Conservation (phyloP, 1,140 invertebrate species). For the Drosophila triauraria region DNA sequence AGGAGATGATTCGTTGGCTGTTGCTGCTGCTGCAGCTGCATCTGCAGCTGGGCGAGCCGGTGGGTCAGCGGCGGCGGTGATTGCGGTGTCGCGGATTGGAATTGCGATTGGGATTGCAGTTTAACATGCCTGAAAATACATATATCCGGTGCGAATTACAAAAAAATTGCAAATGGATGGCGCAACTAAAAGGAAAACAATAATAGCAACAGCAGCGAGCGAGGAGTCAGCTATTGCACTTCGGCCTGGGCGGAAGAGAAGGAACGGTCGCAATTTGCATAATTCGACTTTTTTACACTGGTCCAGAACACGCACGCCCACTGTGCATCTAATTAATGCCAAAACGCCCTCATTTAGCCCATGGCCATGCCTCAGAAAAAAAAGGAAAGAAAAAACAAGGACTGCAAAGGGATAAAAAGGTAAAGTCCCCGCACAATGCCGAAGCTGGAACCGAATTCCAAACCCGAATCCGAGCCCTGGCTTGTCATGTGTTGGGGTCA, state of each 20-base stretch:
- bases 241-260: not conserved
- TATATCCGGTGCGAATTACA: conserved; percentile 78
- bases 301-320: conserved; percentile 29
- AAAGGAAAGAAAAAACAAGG: not conserved
- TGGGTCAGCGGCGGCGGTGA: conserved; percentile 25
- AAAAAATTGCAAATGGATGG: conserved; percentile 51
- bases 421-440: conserved; percentile 6
- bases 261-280: conserved; percentile 46
- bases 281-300: conserved; percentile 44
- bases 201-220: not conserved
- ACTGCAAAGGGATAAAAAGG: conserved; percentile 7
- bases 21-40: conserved; percentile 10
- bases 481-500: conserved; percentile 62
- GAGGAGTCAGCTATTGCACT: conserved; percentile 18
- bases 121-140: conserved; percentile 63
- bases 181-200: conserved; percentile 15
- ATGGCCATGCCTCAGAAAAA: conserved; percentile 30
- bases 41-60: conserved; percentile 9
- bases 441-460: conserved; percentile 21
- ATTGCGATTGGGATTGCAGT: conserved; percentile 55
- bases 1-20: conserved; percentile 15
- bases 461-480: conserved; percentile 21
- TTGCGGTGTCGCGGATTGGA: conserved; percentile 45
- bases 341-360: conserved; percentile 45
- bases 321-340: conserved; percentile 61